Percentiles rank a stretch among this genome's conserved stretches.
Conservation (phyloP, 1,140 invertebrate species). For the Drosophila nigromelanica region DNA sequence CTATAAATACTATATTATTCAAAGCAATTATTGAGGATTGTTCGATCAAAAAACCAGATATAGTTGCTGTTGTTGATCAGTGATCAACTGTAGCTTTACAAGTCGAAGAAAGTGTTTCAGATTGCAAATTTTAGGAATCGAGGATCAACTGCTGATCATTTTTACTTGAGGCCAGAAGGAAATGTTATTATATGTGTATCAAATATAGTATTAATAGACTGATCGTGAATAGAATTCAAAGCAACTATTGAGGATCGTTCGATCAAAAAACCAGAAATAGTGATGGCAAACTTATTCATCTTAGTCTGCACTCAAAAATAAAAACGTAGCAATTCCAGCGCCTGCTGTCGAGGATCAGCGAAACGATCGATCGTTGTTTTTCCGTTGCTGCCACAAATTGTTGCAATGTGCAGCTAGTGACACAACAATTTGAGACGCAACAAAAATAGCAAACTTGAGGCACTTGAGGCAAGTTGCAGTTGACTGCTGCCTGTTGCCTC, state of each 20-base stretch:
- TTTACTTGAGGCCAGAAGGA: no score
- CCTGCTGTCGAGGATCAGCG: not conserved
- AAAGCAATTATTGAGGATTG: no score
- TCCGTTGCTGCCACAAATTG: conserved; percentile 17
- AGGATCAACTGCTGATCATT: no score
- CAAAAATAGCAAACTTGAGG: conserved; percentile 36
- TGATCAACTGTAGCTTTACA: no score
- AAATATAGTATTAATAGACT: not conserved
- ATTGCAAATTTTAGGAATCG: no score
- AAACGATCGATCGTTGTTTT: conserved; percentile 12
- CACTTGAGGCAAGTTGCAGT: conserved; percentile 13
- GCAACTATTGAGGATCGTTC: not conserved
- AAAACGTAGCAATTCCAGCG: not conserved
- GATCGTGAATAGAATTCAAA: not conserved
- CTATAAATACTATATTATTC: no score
- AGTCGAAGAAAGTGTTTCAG: no score
- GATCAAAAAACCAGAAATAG: not conserved
- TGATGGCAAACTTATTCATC: conserved; percentile 1
- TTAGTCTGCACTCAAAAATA: not conserved
- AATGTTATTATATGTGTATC: no score
- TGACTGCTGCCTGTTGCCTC: conserved; percentile 28
- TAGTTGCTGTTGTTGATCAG: no score
- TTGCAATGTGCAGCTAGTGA: conserved; percentile 24
- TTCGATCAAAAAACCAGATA: no score
- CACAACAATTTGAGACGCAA: conserved; percentile 13